Base-by-base conservation (phyloP, 2,797 vertebrate genomes). In the Tapirus indicus region DNA sequence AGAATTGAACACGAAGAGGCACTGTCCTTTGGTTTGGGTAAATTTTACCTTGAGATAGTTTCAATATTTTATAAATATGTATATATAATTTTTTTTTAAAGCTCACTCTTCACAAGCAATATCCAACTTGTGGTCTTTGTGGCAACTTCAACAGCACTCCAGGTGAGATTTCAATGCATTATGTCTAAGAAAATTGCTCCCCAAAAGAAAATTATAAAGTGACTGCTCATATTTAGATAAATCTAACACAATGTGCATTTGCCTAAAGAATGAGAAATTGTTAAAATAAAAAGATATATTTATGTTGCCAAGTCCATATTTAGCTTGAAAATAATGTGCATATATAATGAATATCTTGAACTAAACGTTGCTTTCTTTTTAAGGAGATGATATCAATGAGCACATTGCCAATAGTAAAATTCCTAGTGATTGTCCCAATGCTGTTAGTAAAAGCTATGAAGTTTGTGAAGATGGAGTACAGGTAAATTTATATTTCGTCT, bases 91-190 rank as follows among this genome's bases (percentile, higher is more conserved):
- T 96, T 94, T 77, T 77, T 97, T 96, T 89, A 62, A 92, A 98
- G 98, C 86, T 98, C 38, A 94, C 75, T 64, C 95, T 98, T 94
- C 88, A 98, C 58, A 97, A 97, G 35, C 79, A 49, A 2, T 98
- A 98, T 80, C 11, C 91, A 75, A 98, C 97, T 20, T 98, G 98
- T 75, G 98, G 98, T 69, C 97, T 98, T 62, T 98, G 98, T 79
- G 97, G 98, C 17, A 92, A 97, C 91, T 97, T 96, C 95, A 89
- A 97, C 49, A 93, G 11, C 27, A 94, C 64, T 38, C 84, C 94
- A 97, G 97, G 97, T 98, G 96, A 92, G 95, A 92, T 47, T 69
- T 41, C 60, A 49, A 17, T 23, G 21, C 21, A 32, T 69, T 29
- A 4, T 71, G 0, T 32, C 12, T 23, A 72, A 94, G 11, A 80